Percentiles rank a stretch among this genome's conserved stretches.
Evolutionary conservation across 2,888 invertebrate species (phyloP).

Genomic region (Silvanus unidentatus): DNA sequence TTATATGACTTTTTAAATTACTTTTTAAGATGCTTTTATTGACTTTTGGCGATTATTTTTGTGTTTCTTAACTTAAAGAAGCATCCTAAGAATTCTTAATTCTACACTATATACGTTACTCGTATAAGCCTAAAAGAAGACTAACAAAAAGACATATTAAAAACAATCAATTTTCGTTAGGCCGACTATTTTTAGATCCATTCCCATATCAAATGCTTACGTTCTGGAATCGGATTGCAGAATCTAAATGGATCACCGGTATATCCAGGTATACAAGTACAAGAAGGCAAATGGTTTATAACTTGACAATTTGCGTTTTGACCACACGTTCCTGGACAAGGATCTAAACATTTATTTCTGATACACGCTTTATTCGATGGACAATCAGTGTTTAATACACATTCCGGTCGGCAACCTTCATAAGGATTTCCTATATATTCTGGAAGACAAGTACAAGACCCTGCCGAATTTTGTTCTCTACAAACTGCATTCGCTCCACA

Average conservation of each 20-base stretch:
- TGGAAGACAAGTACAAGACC: slow-evolving; percentile 63
- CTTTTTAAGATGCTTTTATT: too few relatives aligned
- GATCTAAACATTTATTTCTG: slow-evolving; percentile 68
- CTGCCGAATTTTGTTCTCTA: slow-evolving; percentile 56
- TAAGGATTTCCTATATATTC: slow-evolving; percentile 74
- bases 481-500: slow-evolving; percentile 68
- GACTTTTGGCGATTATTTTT: too few relatives aligned
- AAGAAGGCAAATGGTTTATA: slow-evolving; percentile 64
- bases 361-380: slow-evolving; percentile 64
- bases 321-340: slow-evolving; percentile 72
- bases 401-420: slow-evolving; percentile 71
- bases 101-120: too few relatives aligned
- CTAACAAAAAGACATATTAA: background rate
- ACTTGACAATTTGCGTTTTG: slow-evolving; percentile 67
- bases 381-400: slow-evolving; percentile 67
- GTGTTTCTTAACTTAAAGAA: too few relatives aligned
- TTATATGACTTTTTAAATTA: too few relatives aligned
- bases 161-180: background rate
- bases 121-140: too few relatives aligned
- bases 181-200: slow-evolving; percentile 2
- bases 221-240: slow-evolving; percentile 49
- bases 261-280: slow-evolving; percentile 65
- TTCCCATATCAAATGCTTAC: slow-evolving; percentile 43
- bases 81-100: too few relatives aligned
- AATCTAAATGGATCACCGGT: slow-evolving; percentile 71